These are phyloP conservation scores for Pangasius sanitwongsei DNA, from an alignment of 2,797 vertebrate genomes.

Conservation along the genomic window DNA sequence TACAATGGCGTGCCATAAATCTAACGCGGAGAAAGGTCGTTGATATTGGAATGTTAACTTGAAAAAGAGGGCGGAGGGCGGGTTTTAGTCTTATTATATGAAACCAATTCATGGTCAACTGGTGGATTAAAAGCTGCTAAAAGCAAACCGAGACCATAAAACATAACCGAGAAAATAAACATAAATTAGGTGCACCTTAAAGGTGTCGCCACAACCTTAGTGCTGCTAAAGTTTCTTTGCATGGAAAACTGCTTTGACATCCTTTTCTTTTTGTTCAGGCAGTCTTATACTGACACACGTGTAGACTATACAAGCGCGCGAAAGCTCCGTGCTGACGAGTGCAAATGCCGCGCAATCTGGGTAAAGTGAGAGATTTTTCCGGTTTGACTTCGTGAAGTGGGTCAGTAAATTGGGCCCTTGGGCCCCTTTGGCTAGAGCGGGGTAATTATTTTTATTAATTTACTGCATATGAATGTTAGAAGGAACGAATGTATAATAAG, in stretches of 20 bases:
- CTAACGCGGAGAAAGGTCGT: conserved; percentile 53
- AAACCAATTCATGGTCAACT: not conserved
- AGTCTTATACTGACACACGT: not conserved
- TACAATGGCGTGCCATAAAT: conserved; percentile 58
- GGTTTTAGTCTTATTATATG: conserved; percentile 14
- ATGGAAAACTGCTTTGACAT: not conserved
- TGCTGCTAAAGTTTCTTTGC: not conserved
- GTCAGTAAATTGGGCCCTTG: not conserved
- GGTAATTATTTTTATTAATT: conserved; percentile 55
- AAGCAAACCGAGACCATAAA: conserved; percentile 3
- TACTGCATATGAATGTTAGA: conserved; percentile 32
- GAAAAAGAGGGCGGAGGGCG: conserved; percentile 7
- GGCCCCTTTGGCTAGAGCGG: not conserved
- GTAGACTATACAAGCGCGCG: not conserved
- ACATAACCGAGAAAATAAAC: not conserved
- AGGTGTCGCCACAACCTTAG: not conserved
- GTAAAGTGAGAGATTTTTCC: not conserved
- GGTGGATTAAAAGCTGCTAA: conserved; percentile 10
- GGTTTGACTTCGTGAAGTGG: not conserved
- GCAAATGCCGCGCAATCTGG: not conserved
- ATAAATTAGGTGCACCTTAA: not conserved
- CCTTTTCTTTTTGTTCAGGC: not conserved
- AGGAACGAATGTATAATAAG: conserved; percentile 32
- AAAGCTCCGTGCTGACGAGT: not conserved
- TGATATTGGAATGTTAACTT: conserved; percentile 45